Conservation (phyloP, 2,888 invertebrate genomes). For the Halocaridina rubra region DNA sequence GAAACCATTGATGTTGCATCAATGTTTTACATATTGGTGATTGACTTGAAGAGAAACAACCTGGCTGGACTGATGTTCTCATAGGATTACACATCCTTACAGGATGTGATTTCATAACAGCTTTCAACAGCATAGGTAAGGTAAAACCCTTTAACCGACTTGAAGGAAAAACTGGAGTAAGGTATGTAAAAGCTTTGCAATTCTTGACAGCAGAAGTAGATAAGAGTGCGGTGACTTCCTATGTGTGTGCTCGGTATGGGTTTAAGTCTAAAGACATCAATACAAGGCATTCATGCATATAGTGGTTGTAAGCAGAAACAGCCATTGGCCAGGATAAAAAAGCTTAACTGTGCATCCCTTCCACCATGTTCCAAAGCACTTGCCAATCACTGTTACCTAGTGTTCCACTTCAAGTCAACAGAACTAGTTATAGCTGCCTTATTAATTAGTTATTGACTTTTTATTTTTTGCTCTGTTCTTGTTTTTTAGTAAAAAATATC, state of each 20-base stretch:
- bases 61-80: too few species aligned
- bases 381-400: too few species aligned
- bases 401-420: too few species aligned
- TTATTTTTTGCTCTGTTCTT: too few species aligned
- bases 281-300: conserved; percentile 4
- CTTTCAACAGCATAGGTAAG: not conserved
- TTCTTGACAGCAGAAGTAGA: not conserved
- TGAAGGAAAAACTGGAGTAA: not conserved
- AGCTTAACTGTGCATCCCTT: not conserved
- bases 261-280: conserved; percentile 3
- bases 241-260: not conserved
- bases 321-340: not conserved
- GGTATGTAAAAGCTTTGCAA: not conserved
- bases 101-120: not conserved
- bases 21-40: not conserved
- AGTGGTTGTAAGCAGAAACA: not conserved
- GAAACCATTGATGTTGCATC: not conserved
- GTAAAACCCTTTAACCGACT: not conserved
- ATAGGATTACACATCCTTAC: not conserved
- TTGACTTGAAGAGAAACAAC: too few species aligned
- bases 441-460: too few species aligned
- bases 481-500: too few species aligned
- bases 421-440: too few species aligned
- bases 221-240: not conserved
- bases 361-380: not conserved